Conservation (phyloP, 2,888 invertebrate species). For the Agrotis puta region DNA sequence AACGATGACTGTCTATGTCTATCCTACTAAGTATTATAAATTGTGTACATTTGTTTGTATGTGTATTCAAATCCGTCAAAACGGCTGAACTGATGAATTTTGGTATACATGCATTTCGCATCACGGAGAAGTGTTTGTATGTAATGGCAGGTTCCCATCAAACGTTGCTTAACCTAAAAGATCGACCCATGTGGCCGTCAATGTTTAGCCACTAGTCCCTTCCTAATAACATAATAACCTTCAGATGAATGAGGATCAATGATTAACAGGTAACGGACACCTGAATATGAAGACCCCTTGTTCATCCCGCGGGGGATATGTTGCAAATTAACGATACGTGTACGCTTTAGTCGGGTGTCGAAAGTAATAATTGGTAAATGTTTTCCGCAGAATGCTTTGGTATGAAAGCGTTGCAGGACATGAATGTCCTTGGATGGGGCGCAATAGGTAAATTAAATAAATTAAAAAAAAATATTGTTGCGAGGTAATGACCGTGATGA, state of each 20-base stretch:
- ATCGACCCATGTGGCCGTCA: too few relatives aligned
- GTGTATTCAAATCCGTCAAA: too few relatives aligned
- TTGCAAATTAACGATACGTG: neutral
- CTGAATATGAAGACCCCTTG: constrained; percentile 31
- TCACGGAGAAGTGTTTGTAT: neutral
- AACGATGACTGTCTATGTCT: too few relatives aligned
- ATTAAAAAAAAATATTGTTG: too few relatives aligned
- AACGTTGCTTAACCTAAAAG: neutral
- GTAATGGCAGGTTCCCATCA: neutral
- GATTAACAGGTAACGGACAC: constrained; percentile 38
- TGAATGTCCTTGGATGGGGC: too few relatives aligned
- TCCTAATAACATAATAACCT: constrained; percentile 14
- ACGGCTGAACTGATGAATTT: too few relatives aligned
- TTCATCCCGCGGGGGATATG: constrained; percentile 22
- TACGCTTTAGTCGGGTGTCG: neutral
- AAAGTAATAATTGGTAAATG: constrained; percentile 17
- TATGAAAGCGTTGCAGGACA: too few relatives aligned
- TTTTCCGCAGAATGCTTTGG: neutral
- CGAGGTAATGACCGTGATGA: too few relatives aligned
- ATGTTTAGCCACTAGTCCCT: neutral
- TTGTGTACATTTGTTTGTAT: too few relatives aligned
- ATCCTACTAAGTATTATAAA: too few relatives aligned
- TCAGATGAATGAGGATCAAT: constrained; percentile 31
- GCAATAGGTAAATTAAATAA: too few relatives aligned
- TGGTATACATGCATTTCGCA: neutral